Base-by-base conservation (phyloP, 2,797 vertebrate species). In the Melanotaenia parkinsoni region DNA sequence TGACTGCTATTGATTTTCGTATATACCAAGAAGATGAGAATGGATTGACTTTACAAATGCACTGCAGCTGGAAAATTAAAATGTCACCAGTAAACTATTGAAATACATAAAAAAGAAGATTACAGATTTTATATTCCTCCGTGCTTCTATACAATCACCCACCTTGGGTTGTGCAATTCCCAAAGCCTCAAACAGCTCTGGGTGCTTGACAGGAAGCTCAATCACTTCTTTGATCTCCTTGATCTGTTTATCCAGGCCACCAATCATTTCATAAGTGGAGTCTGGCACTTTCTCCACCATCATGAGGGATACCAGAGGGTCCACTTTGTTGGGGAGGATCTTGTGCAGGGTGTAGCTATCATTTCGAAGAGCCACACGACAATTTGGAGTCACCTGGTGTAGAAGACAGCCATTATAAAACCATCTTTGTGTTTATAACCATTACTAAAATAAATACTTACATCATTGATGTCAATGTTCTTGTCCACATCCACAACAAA, bases 151-250 rank as follows among this genome's bases (percentile, higher is more conserved):
- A 43, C 13, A 14, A 50, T 37, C 50, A 43, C 94, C 82, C 79
- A 95, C 98, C 97, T 99, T 99, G 1, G 98, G 98, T 83, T 99
- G 98, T 20, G 97, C 98, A 0, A 99, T 99, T 50, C 98, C 98
- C 61, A 99, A 93, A 0, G 98, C 98, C 87, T 99, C 98, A 1
- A 99, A 99, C 51, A 99, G 96, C 88, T 99, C 98, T 0, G 98
- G 98, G 80, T 99, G 98, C 68, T 99, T 99, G 76, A 99, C 98
- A 0, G 98, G 98, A 81, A 99, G 92, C 91, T 99, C 98, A 0
- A 99, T 99, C 70, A 99, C 98, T 94, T 99, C 98, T 81, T 99
- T 99, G 86, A 99, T 99, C 88, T 99, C 98, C 78, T 99, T 99
- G 72, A 99, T 99, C 91, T 99, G 98, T 82, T 99, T 99, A 86